phyloP scores from a whole-genome alignment of 2,888 invertebrate species.

The Heteropelma amictum region DNA sequence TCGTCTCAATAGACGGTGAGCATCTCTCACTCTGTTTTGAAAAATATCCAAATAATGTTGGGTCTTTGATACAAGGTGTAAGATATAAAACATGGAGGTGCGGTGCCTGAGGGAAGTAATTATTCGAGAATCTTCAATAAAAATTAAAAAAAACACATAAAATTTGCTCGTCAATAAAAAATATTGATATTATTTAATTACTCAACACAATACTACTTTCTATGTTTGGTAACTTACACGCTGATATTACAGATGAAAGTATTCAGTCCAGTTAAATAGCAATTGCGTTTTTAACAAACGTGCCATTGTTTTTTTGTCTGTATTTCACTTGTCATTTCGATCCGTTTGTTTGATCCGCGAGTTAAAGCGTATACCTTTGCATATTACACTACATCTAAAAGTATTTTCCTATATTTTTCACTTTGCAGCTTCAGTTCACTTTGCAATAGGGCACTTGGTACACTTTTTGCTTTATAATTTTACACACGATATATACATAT shows the following conservation, averaged over 20 bases:
- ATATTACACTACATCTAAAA: conserved; percentile 22
- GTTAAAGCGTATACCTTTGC: neutral
- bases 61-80: no score
- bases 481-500: conserved; percentile 33
- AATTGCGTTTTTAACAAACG: conserved; percentile 10
- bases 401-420: conserved; percentile 7
- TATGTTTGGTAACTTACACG: conserved; percentile 19
- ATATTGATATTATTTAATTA: conserved; percentile 28
- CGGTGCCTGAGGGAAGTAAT: no score
- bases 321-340: neutral
- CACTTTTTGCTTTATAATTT: conserved; percentile 33
- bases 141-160: neutral
- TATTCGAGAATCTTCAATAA: no score
- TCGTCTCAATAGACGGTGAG: no score
- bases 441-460: neutral
- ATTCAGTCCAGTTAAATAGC: conserved; percentile 15
- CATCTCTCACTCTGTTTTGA: no score
- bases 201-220: conserved; percentile 22
- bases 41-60: no score
- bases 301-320: neutral
- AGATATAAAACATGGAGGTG: no score
- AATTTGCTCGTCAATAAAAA: conserved; percentile 24
- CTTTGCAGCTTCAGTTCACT: no score
- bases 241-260: neutral
- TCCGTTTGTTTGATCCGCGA: neutral